A percentile compares a stretch with the other conserved stretches of the same genome.
Conservation (phyloP, 2,113 vertebrate species). For the Heteronetta atricapilla region DNA sequence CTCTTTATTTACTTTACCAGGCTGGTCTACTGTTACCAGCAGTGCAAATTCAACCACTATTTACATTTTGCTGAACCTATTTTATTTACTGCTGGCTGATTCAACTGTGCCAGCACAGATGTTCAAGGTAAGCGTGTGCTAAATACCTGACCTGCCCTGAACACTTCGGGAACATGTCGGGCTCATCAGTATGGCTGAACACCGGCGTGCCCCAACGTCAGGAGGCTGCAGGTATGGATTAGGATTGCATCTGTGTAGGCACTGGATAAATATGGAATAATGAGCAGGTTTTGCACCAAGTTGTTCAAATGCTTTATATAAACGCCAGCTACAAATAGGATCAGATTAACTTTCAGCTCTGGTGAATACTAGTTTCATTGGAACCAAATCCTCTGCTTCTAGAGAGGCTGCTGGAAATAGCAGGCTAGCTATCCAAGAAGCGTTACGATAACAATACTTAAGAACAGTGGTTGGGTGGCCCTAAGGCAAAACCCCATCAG, state of each 20-base stretch:
- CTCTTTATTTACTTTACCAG: background rate
- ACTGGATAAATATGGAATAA: background rate
- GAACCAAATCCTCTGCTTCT: conserved; percentile 1
- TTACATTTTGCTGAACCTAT: background rate
- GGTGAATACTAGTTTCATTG: background rate
- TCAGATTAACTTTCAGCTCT: conserved; percentile 11
- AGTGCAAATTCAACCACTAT: background rate
- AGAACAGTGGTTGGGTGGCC: background rate
- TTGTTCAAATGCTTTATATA: background rate
- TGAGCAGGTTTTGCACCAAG: background rate
- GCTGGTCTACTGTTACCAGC: background rate
- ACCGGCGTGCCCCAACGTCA: background rate
- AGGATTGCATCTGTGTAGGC: background rate
- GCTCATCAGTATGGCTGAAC: background rate
- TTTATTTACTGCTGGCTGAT: background rate
- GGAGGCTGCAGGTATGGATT: background rate
- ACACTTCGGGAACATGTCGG: background rate
- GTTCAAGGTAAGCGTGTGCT: background rate
- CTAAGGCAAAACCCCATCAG: background rate
- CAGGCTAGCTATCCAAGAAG: background rate
- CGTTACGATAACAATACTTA: background rate
- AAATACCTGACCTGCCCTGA: background rate
- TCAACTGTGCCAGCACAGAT: background rate
- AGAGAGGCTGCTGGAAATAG: background rate
- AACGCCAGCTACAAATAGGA: background rate